Evolutionary conservation across 2,113 vertebrate species (phyloP), one percentile per base, ranked within the genome.

Genomic region (Ancistrus triradiatus): DNA sequence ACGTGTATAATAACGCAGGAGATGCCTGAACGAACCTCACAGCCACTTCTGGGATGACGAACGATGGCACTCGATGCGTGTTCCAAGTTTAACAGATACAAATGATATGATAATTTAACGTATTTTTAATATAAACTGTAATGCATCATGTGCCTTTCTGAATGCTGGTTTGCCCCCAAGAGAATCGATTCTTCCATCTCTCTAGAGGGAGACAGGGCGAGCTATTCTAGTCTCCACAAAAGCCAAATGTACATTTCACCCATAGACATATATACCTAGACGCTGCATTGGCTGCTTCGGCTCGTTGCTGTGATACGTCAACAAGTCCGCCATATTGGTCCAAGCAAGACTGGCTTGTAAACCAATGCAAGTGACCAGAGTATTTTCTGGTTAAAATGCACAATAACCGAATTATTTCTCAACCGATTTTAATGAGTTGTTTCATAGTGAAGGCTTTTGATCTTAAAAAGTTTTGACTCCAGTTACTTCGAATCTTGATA

Each of bases 341-440:
- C n/a, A n/a, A n/a, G n/a, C n/a, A n/a, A n/a, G n/a, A n/a, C n/a
- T n/a, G n/a, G n/a, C n/a, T n/a, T n/a, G n/a, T n/a, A n/a, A n/a
- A n/a, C n/a, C n/a, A n/a, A n/a, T n/a, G n/a, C 2, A 13, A 37
- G 35, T 7, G 35, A 37, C 28, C 28, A 5, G 44, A 35, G 27
- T 11, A 17, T 31, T 33, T 68, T 52, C 44, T 28, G 64, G 68
- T 51, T n/a, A n/a, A n/a, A n/a, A n/a, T n/a, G n/a, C n/a, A n/a
- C n/a, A n/a, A n/a, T n/a, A n/a, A n/a, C n/a, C n/a, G n/a, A n/a
- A n/a, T n/a, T n/a, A n/a, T n/a, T n/a, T n/a, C n/a, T n/a, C n/a
- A n/a, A n/a, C n/a, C n/a, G n/a, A n/a, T n/a, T n/a, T n/a, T n/a
- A n/a, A n/a, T n/a, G n/a, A n/a, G n/a, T n/a, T n/a, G n/a, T n/a